phyloP scores from a whole-genome alignment of 2,113 vertebrate species.

The Entelurus aequoreus region DNA sequence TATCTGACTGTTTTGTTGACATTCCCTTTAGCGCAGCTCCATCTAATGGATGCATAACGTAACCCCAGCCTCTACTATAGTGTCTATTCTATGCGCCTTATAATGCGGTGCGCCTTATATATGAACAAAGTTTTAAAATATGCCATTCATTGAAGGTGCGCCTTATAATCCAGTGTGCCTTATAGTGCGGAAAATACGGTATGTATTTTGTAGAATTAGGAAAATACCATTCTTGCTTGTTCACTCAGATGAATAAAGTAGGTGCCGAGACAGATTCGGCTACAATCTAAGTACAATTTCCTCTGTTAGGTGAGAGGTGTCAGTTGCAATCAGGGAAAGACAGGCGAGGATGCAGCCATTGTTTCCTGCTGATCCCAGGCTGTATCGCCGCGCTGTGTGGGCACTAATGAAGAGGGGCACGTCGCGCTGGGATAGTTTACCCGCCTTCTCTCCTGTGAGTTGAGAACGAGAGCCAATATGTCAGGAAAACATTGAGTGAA shows the following conservation, averaged over 20 bases:
- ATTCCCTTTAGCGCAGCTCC: too few relatives aligned
- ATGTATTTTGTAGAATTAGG: conserved; percentile 72
- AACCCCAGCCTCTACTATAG: too few relatives aligned
- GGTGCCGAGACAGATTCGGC: conserved; percentile 45
- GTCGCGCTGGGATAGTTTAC: conserved; percentile 86
- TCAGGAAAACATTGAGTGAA: conserved; percentile 91
- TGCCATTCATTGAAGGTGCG: too few relatives aligned
- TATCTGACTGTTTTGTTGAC: too few relatives aligned
- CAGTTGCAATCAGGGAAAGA: conserved; percentile 72
- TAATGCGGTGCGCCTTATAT: too few relatives aligned
- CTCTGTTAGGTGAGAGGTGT: conserved; percentile 70
- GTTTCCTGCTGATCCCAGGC: conserved; percentile 61
- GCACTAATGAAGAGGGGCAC: conserved; percentile 96
- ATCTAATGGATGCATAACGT: too few relatives aligned
- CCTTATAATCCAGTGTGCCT: too few relatives aligned
- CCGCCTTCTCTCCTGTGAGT: conserved; percentile 88
- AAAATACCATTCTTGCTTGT: conserved; percentile 59
- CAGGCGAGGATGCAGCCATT: conserved; percentile 67
- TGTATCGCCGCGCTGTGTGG: conserved; percentile 79
- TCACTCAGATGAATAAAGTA: conserved; percentile 54
- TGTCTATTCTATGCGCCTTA: too few relatives aligned
- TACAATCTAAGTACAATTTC: conserved; percentile 73
- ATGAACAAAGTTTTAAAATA: too few relatives aligned
- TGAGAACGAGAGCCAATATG: conserved; percentile 91
- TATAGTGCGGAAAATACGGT: too few relatives aligned